Conservation (phyloP, 2,113 vertebrate species). For the Cynopterus brachyotis region DNA sequence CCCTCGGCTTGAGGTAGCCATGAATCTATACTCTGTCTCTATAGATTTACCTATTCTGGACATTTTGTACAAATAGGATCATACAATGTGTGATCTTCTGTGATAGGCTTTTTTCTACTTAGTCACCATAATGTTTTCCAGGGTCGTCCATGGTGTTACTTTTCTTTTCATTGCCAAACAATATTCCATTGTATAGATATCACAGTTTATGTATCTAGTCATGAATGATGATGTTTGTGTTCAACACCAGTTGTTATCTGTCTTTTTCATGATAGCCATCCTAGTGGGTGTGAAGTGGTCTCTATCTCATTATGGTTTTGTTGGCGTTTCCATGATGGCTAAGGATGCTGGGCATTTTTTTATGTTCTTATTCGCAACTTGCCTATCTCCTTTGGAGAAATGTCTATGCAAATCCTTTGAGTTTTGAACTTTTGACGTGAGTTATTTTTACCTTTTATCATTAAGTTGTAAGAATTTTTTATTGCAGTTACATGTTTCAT, state of each 20-base stretch:
- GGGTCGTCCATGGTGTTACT: neutral
- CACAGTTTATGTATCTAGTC: neutral
- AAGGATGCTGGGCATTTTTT: neutral
- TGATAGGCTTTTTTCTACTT: neutral
- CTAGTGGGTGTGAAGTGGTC: neutral
- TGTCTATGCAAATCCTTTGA: neutral
- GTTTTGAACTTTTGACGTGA: slow-evolving; percentile 18
- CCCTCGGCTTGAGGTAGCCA: neutral
- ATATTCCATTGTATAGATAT: neutral
- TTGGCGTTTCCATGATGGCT: neutral
- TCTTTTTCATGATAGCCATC: neutral
- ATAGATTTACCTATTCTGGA: neutral
- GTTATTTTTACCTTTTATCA: neutral
- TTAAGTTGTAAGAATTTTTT: neutral
- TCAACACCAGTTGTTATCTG: neutral
- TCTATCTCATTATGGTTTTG: neutral
- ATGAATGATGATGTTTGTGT: neutral
- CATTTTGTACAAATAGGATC: neutral
- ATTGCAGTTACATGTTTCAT: neutral
- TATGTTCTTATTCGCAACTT: neutral
- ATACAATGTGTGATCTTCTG: neutral
- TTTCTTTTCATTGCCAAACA: neutral
- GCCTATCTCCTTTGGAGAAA: neutral
- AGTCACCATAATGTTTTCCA: neutral
- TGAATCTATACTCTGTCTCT: neutral